Percentiles rank a stretch among this genome's conserved stretches.
Evolutionary conservation across 1,140 invertebrate species (phyloP).

Genomic region (Heterodera schachtii): DNA sequence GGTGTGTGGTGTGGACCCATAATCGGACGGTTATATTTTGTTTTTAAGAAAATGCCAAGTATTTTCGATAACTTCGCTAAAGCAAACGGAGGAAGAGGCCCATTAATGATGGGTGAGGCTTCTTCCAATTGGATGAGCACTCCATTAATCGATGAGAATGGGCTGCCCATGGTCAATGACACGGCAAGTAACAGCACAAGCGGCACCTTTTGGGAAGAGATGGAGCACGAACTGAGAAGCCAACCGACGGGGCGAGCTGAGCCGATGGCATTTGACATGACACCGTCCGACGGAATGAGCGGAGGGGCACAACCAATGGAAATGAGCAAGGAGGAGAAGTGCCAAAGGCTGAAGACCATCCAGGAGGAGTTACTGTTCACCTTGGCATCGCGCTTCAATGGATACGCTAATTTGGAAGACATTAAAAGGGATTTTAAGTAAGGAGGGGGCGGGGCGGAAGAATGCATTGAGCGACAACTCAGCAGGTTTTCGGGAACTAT

Average conservation of each 20-base stretch:
- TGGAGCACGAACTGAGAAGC: not conserved
- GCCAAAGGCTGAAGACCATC: not conserved
- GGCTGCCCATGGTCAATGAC: not conserved
- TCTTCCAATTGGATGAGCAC: not conserved
- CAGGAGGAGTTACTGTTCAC: constrained; percentile 15
- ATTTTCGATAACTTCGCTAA: not conserved
- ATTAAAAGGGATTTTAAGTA: constrained; percentile 1
- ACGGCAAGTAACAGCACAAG: constrained; percentile 2
- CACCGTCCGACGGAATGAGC: not conserved
- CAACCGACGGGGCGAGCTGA: not conserved
- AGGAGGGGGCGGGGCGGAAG: not conserved
- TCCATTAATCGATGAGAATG: not conserved
- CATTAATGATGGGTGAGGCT: not conserved
- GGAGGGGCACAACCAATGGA: not conserved
- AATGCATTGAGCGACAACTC: too few relatives aligned
- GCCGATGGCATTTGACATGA: not conserved
- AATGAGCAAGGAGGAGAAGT: not conserved
- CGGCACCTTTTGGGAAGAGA: not conserved
- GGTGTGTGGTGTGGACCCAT: too few relatives aligned
- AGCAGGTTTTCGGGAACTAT: too few relatives aligned
- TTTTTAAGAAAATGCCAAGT: not conserved
- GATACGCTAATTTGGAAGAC: not conserved
- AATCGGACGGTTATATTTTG: too few relatives aligned
- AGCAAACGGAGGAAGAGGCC: not conserved
- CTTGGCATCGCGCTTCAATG: not conserved